Base-by-base conservation (phyloP, 2,888 invertebrate species). In the Tribolium freemani region DNA sequence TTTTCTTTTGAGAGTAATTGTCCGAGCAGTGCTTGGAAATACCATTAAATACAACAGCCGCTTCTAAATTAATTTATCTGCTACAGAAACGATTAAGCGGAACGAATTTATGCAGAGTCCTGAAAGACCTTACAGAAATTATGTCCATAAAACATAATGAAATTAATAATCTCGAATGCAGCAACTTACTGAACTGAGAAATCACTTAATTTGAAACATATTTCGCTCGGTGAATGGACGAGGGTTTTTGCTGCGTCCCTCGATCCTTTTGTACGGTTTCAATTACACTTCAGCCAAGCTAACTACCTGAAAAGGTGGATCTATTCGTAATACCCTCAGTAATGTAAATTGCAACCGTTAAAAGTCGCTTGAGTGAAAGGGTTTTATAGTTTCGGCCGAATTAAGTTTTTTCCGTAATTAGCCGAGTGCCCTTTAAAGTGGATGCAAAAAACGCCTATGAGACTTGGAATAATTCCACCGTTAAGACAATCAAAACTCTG, bases 141-240 rank as follows among this genome's bases (percentile, higher is more conserved):
- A 78, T 78, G 78, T 78, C 75, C 79, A 77, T 79, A 79, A 79
- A 79, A 79, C 78, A 79, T 79, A 79, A 80, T 78, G 80, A 77
- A 79, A 80, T 79, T 80, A 78, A 79, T 80, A 79, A 79, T 80
- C 78, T 78, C 76, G 76, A 79, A 78, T 79, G 78, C 77, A 76
- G 79, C 73, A 71, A 77, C 76, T 79, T 79, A 79, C 78, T 79
- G 79, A 79, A 77, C 79, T 77, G 78, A 76, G 79, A 77, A 79
- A 80, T 79, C 79, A 78, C 79, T 79, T 79, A 77, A 80, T 79
- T 80, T 78, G 75, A 75, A 78, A 78, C 79, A 79, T 80, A 78
- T 79, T 79, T 78, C 73, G 66, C 60, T 68, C 61, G 30, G 53
- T 61, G 72, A 61, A 68, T 61, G 61, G 68, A 61, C 51, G 61